phyloP scores from a whole-genome alignment of 1,140 invertebrate genomes.

The Pentalonia nigronervosa region DNA sequence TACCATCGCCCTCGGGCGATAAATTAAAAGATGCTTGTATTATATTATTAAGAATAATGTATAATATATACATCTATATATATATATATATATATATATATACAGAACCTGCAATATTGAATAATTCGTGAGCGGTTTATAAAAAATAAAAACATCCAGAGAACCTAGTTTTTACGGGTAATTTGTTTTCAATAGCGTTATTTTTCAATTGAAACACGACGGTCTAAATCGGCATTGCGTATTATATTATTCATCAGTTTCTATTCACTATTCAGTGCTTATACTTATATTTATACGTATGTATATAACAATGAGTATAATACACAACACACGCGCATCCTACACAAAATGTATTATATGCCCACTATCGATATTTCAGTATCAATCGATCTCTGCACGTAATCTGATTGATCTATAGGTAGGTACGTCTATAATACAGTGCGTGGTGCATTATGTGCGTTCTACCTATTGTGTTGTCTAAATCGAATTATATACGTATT shows the following conservation, averaged over 20 bases:
- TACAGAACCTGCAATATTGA: not conserved
- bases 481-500: slow-evolving; percentile 43
- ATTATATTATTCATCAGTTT: slow-evolving; percentile 34
- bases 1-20: not conserved
- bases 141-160: not conserved
- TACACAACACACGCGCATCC: slow-evolving; percentile 4
- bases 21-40: slow-evolving; percentile 22
- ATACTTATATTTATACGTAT: not conserved
- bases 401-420: slow-evolving; percentile 38
- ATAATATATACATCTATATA: too few species aligned
- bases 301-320: not conserved
- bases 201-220: slow-evolving; percentile 41
- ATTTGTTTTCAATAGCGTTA: slow-evolving; percentile 39
- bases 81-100: too few species aligned
- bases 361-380: slow-evolving; percentile 9
- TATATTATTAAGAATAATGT: slow-evolving; percentile 6
- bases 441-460: not conserved
- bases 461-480: slow-evolving; percentile 16
- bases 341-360: not conserved
- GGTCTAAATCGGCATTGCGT: slow-evolving; percentile 28
- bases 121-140: slow-evolving; percentile 8
- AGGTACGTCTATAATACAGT: not conserved
- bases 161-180: slow-evolving; percentile 42
- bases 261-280: not conserved
- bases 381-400: slow-evolving; percentile 20